Evolutionary conservation across 2,888 invertebrate species (phyloP), one percentile per base, ranked within the genome.

Genomic region (Dryocosmus kuriphilus): DNA sequence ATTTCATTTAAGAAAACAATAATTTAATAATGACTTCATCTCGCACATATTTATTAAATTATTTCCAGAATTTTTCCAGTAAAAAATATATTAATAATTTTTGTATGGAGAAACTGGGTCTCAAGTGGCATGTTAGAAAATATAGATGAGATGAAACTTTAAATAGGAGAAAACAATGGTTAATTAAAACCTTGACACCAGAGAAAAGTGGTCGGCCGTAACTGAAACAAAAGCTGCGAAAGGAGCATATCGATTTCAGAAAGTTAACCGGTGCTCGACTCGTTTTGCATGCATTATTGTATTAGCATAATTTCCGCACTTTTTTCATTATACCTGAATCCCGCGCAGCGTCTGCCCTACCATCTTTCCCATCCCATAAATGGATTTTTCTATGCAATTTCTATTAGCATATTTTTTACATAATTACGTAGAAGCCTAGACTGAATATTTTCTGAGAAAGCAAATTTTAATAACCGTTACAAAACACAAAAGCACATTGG

Each of bases 381-480:
- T 89, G 85, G 87, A 89, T 88, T 89, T 88, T 86, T 87, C 87
- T 85, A 83, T 85, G 87, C 87, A 89, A 90, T 90, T 88, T 89
- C 88, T 90, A 90, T 90, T 90, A 89, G 89, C 89, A 90, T 90
- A 90, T 87, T 88, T 90, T 89, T 90, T 89, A 86, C 90, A 89
- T 90, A 89, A 89, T 89, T 89, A 86, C 86, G 81, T 83, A 76
- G 76, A 82, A 84, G 77, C 80, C 79, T 81, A 78, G 83, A 82
- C 84, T 84, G 81, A 80, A 80, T 86, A 86, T 88, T 88, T 88
- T 86, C 82, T 84, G 84, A 84, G 82, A 77, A 84, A 86, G 89
- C 88, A 88, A 88, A 89, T 88, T 87, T 83, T 67, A 67, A 79
- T 80, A 30, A 62, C 76, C 55, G 74, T 51, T 22, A 24, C 38